phyloP scores from a whole-genome alignment of 2,113 vertebrate species.

The Tinamus guttatus region DNA sequence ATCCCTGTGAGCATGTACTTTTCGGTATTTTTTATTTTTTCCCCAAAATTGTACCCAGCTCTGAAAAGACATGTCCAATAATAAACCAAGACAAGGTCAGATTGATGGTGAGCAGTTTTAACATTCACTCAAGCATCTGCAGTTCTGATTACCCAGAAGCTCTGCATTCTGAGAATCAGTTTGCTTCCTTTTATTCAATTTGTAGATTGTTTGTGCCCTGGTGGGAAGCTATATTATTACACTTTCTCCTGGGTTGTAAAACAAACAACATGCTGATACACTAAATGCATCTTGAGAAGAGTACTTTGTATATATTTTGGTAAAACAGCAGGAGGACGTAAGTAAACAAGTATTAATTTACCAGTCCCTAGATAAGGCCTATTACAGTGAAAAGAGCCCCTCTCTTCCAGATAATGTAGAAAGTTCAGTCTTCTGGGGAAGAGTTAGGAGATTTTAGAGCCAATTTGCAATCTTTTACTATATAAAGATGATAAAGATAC shows the following conservation, averaged over 20 bases:
- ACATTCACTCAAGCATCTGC: slow-evolving; percentile 48
- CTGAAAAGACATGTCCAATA: not conserved
- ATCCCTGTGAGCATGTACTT: not conserved
- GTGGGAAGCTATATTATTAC: slow-evolving; percentile 60
- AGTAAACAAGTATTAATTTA: slow-evolving; percentile 76
- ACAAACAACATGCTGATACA: slow-evolving; percentile 52
- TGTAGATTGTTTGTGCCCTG: slow-evolving; percentile 33
- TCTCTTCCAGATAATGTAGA: slow-evolving; percentile 15
- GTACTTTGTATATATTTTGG: slow-evolving; percentile 45
- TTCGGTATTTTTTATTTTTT: not conserved
- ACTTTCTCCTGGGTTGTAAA: slow-evolving; percentile 53
- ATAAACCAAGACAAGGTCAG: slow-evolving; percentile 18
- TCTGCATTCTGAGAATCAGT: slow-evolving; percentile 21
- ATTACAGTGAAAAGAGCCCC: slow-evolving; percentile 39
- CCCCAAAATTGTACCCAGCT: not conserved
- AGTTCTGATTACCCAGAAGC: slow-evolving; percentile 50
- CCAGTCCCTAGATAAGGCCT: slow-evolving; percentile 3
- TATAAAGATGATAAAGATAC: slow-evolving; percentile 13
- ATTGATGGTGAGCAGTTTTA: slow-evolving; percentile 12
- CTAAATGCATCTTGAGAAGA: slow-evolving; percentile 64
- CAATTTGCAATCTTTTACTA: slow-evolving; percentile 37
- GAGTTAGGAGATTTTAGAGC: slow-evolving; percentile 21
- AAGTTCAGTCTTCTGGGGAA: slow-evolving; percentile 11
- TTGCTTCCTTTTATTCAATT: slow-evolving; percentile 67
- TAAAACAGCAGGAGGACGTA: slow-evolving; percentile 60